Evolutionary conservation across 2,113 vertebrate species (phyloP).

Genomic region (Neopipo cinnamomea): DNA sequence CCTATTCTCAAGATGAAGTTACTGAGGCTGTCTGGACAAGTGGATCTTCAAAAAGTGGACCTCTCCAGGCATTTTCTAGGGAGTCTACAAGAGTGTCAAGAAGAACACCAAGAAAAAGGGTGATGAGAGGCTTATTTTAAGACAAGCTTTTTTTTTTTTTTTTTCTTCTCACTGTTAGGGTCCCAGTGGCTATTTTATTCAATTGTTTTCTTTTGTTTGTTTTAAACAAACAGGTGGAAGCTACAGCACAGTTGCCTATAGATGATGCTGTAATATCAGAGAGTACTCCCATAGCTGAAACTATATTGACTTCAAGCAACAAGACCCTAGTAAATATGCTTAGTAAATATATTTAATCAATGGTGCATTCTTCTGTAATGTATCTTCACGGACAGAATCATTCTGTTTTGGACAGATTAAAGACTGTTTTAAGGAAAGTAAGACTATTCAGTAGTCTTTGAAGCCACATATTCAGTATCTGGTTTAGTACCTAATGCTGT

Average conservation of each 20-base stretch:
- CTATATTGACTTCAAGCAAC: conserved; percentile 82
- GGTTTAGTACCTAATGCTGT: background rate
- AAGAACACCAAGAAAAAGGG: conserved; percentile 83
- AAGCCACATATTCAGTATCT: background rate
- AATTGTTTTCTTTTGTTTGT: conserved; percentile 75
- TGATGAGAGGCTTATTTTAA: conserved; percentile 77
- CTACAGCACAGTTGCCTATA: conserved; percentile 78
- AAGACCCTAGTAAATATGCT: conserved; percentile 80
- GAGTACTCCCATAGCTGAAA: conserved; percentile 81
- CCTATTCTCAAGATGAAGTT: conserved; percentile 75
- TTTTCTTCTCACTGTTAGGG: conserved; percentile 50
- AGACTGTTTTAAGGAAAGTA: background rate
- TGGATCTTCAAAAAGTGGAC: conserved; percentile 81
- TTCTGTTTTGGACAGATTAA: background rate
- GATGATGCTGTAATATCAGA: conserved; percentile 81
- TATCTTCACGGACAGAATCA: background rate
- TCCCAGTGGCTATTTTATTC: conserved; percentile 65
- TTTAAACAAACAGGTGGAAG: conserved; percentile 82
- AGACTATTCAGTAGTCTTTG: background rate
- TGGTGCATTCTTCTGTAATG: conserved; percentile 64
- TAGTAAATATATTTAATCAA: conserved; percentile 70
- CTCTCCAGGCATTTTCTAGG: conserved; percentile 82
- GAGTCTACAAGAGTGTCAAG: conserved; percentile 77
- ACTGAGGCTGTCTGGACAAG: conserved; percentile 79
- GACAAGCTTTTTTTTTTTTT: conserved; percentile 35